Percentiles rank a stretch among this genome's conserved stretches.
These are phyloP conservation scores for Zelleria hepariella DNA, from an alignment of 2,888 invertebrate species.

Conservation along the genomic window DNA sequence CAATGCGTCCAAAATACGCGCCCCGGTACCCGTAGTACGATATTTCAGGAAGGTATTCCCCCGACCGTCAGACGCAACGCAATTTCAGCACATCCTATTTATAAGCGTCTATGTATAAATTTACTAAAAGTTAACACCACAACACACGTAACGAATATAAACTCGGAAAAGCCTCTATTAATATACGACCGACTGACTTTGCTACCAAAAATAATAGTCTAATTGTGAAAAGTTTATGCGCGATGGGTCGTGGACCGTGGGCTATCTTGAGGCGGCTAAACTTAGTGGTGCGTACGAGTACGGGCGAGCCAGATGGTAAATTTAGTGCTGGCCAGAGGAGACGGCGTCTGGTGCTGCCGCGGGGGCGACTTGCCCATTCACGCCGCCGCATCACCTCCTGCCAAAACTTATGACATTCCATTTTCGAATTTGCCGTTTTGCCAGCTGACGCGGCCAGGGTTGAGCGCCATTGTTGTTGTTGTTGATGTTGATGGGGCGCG, in stretches of 20 bases:
- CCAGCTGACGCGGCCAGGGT: conserved; percentile 27
- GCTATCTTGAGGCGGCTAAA: conserved; percentile 74
- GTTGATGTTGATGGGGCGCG: neutral
- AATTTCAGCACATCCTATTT: conserved; percentile 72
- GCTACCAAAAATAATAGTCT: conserved; percentile 75
- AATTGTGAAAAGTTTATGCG: conserved; percentile 74
- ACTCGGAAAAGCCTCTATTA: conserved; percentile 74
- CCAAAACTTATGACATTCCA: conserved; percentile 68
- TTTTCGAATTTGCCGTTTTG: conserved; percentile 50
- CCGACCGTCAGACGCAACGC: conserved; percentile 65
- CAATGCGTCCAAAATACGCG: conserved; percentile 70
- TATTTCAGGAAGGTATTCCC: conserved; percentile 74
- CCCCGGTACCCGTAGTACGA: conserved; percentile 68
- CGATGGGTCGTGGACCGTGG: conserved; percentile 72
- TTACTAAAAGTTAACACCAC: conserved; percentile 73
- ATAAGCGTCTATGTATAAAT: conserved; percentile 73
- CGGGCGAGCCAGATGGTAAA: conserved; percentile 59
- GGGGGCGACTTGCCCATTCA: conserved; percentile 42
- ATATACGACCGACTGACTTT: conserved; percentile 74
- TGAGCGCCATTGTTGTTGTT: no score
- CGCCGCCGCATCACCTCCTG: conserved; percentile 50
- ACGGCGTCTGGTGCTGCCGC: conserved; percentile 46
- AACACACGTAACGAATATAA: conserved; percentile 73
- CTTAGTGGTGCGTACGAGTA: conserved; percentile 66
- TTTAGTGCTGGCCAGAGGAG: conserved; percentile 63